Evolutionary conservation across 2,888 invertebrate species (phyloP), one percentile per base, ranked within the genome.

Genomic region (Cancer borealis): DNA sequence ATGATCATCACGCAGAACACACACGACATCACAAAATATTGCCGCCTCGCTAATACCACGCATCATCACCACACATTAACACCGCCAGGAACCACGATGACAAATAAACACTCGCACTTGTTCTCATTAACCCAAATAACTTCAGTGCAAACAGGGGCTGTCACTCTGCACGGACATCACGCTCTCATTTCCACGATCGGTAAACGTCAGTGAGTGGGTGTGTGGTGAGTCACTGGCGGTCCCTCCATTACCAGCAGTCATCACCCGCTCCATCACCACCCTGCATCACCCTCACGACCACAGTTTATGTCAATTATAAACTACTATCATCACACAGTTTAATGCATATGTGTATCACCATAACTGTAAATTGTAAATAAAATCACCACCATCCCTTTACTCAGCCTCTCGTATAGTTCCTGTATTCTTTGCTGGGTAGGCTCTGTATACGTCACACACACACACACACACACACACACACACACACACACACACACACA

Each of bases 241-340:
- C 10, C 21, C 12, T 10, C 79, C 79, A 79, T 79, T 79, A 79
- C 79, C 12, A 12, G 30, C 79, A 30, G 79, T 79, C 79, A 79
- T 79, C 79, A 79, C 79, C 79, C 12, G 3, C 79, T 79, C 30
- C 79, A 79, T 79, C 79, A 30, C 79, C 30, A 30, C 79, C 10
- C 26, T 6, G 30, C 79, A 79, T 26, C 79, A 30, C 79, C 79
- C 8, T 10, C 79, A 30, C 26, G 12, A 26, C 30, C 30, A 26
- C 79, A 79, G 79, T 79, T 79, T 79, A 79, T 79, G 79, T 30
- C 79, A 79, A 79, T 79, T 79, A 79, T 79, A 79, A 79, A 79
- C 30, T 30, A 79, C 79, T 30, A 79, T 26, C 79, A 79, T 79
- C 79, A 79, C 26, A 30, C 79, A 79, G 79, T 79, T 79, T 79